Conservation (phyloP, 2,888 invertebrate genomes). For the Unio delphinus region DNA sequence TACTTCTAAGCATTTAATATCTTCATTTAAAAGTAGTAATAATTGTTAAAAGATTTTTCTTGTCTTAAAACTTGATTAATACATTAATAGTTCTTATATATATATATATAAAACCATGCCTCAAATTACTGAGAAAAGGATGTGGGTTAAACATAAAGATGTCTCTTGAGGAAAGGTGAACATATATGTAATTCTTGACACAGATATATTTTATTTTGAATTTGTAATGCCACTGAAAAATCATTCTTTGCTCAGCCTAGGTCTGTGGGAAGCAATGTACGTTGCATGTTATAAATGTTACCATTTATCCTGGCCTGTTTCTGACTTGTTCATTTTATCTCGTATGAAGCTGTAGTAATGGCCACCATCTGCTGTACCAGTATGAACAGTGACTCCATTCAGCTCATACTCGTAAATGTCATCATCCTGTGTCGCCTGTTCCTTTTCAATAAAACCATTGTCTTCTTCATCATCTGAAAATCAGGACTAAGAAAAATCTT, state of each 20-base stretch:
- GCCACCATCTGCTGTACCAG: conserved; percentile 97
- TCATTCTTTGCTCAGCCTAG: not conserved
- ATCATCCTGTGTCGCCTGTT: conserved; percentile 33
- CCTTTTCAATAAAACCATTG: conserved; percentile 38
- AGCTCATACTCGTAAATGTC: conserved; percentile 78
- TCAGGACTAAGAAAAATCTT: too few species aligned
- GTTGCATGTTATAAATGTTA: conserved; percentile 28
- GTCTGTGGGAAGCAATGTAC: not conserved
- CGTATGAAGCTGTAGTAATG: conserved; percentile 96
- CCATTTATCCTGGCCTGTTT: conserved; percentile 87
- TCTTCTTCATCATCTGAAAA: conserved; percentile 42
- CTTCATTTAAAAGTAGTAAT: too few species aligned
- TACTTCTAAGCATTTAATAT: too few species aligned
- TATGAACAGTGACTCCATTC: conserved; percentile 96
- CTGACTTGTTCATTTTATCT: conserved; percentile 78
- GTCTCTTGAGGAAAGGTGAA: too few species aligned
- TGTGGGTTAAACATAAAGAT: too few species aligned
- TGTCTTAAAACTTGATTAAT: too few species aligned
- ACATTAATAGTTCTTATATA: too few species aligned
- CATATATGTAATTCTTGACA: not conserved
- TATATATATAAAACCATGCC: too few species aligned
- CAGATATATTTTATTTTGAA: not conserved
- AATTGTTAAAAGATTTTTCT: too few species aligned
- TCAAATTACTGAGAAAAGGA: too few species aligned
- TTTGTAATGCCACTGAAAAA: not conserved